Conservation (phyloP, 2,113 vertebrate species). For the Neoarius graeffei region DNA sequence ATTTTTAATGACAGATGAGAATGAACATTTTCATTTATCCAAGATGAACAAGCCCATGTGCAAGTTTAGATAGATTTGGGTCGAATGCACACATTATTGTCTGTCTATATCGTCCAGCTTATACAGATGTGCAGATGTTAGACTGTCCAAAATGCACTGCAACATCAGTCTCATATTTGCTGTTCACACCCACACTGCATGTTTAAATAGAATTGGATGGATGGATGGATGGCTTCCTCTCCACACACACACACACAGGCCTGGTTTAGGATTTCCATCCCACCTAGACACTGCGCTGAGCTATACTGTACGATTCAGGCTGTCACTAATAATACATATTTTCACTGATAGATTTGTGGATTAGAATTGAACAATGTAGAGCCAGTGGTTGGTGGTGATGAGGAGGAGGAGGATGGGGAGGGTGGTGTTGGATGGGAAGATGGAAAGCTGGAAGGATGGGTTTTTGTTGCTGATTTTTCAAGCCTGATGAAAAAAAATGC, state of each 20-base stretch:
- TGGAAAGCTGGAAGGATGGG: not conserved
- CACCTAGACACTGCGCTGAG: not conserved
- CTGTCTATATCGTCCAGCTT: not conserved
- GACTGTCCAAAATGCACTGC: slow-evolving; percentile 2
- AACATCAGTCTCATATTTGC: slow-evolving; percentile 12
- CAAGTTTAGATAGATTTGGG: not conserved
- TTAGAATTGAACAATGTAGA: not conserved
- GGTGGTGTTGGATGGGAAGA: not conserved
- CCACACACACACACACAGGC: not conserved
- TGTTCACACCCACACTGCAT: slow-evolving; percentile 37
- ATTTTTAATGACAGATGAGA: not conserved
- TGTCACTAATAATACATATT: not conserved
- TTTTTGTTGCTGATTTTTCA: not conserved
- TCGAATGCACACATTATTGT: slow-evolving; percentile 2
- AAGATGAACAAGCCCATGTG: not conserved
- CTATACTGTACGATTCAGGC: not conserved
- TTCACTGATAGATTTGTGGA: not conserved
- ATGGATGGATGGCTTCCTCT: not conserved
- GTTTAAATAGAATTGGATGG: not conserved
- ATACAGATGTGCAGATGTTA: not conserved
- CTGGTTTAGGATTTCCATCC: not conserved
- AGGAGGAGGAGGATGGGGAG: not conserved
- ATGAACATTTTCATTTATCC: not conserved
- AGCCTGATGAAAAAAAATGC: not conserved
- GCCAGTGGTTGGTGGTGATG: not conserved